Conservation (phyloP, 2,113 vertebrate species). For the Poeciliopsis retropinna region DNA sequence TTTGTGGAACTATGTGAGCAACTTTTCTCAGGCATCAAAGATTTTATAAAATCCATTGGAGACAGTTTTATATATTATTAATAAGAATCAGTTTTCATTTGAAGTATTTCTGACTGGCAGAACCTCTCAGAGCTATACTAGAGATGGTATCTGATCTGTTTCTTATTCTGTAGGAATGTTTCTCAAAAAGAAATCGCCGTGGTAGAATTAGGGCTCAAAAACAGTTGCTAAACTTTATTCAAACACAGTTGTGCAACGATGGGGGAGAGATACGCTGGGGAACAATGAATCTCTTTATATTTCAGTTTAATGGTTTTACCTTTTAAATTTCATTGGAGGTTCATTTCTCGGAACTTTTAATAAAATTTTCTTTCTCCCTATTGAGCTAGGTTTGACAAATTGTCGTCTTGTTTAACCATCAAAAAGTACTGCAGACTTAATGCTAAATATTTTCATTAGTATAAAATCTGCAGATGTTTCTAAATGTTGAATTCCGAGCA, state of each 20-base stretch:
- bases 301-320: not conserved
- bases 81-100: not conserved
- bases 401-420: not conserved
- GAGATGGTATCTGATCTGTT: not conserved
- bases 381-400: not conserved
- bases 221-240: not conserved
- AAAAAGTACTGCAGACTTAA: conserved; percentile 2
- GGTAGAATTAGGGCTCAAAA: not conserved
- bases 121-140: not conserved
- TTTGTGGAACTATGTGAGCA: not conserved
- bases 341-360: not conserved
- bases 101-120: not conserved
- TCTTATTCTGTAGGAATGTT: not conserved
- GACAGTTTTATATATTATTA: not conserved
- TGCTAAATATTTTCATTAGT: not conserved
- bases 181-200: not conserved
- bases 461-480: conserved; percentile 24
- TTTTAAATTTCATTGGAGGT: not conserved
- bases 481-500: conserved; percentile 1
- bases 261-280: not conserved
- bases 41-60: not conserved
- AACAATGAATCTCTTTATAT: conserved; percentile 5
- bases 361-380: not conserved
- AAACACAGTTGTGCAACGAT: not conserved
- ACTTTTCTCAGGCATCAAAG: not conserved